Evolutionary conservation across 1,140 invertebrate genomes (phyloP).

Genomic region (Trichonephila clavipes): DNA sequence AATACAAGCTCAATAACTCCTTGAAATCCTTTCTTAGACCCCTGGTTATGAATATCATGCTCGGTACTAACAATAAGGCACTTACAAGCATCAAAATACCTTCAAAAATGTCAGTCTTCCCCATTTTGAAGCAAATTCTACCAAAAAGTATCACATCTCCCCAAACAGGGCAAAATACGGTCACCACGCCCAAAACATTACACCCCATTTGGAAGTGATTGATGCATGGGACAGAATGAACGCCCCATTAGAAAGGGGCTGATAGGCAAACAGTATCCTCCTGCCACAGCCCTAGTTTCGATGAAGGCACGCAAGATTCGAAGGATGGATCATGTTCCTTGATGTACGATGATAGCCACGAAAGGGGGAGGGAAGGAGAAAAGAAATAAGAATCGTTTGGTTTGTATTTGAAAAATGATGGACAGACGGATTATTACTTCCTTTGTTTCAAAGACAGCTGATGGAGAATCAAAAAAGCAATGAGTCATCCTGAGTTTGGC

Average conservation of each 20-base stretch:
- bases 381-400: background rate
- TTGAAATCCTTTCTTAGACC: background rate
- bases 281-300: background rate
- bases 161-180: background rate
- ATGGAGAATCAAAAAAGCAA: background rate
- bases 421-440: background rate
- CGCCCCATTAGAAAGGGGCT: constrained; percentile 24
- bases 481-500: background rate
- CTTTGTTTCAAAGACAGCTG: background rate
- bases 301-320: constrained; percentile 17
- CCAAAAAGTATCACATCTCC: background rate
- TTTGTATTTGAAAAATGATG: background rate
- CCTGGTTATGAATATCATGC: too few species aligned
- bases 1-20: too few species aligned
- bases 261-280: background rate
- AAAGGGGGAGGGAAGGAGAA: background rate
- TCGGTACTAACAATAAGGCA: background rate
- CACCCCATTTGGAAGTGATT: constrained; percentile 24
- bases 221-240: background rate
- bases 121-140: background rate
- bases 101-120: background rate
- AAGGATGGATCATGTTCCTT: background rate
- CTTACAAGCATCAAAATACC: background rate
- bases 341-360: background rate
- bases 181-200: constrained; percentile 30